phyloP scores from a whole-genome alignment of 2,888 invertebrate species.

The Caradrina clavipalpis region DNA sequence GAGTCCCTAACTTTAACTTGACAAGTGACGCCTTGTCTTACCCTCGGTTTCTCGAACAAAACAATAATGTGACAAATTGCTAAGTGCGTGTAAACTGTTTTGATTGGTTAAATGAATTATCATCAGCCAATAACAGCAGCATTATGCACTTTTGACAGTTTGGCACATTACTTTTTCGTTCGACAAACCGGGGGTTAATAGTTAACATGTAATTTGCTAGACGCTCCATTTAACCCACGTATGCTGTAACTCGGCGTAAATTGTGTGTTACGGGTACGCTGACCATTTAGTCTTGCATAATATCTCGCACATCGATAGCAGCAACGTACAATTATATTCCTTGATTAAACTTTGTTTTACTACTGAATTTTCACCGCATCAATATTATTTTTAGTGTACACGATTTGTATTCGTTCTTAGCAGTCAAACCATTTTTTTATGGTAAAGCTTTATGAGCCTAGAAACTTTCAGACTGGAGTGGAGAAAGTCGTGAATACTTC shows the following conservation, averaged over 20 bases:
- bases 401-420: slow-evolving; percentile 26
- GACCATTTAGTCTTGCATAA: slow-evolving; percentile 75
- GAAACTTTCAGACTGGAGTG: background rate
- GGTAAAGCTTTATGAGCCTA: slow-evolving; percentile 2
- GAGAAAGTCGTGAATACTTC: background rate
- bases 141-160: background rate
- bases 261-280: slow-evolving; percentile 76
- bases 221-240: slow-evolving; percentile 74
- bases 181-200: slow-evolving; percentile 33
- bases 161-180: background rate
- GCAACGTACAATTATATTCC: slow-evolving; percentile 20
- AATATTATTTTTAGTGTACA: slow-evolving; percentile 1
- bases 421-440: background rate
- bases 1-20: slow-evolving; percentile 27
- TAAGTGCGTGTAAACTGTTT: background rate
- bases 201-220: slow-evolving; percentile 70
- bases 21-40: slow-evolving; percentile 41
- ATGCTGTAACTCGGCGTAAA: slow-evolving; percentile 76
- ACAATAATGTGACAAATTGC: background rate
- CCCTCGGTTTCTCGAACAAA: background rate
- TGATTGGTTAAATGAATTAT: background rate
- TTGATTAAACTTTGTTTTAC: slow-evolving; percentile 28
- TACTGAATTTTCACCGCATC: slow-evolving; percentile 7
- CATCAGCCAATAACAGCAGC: background rate
- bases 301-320: slow-evolving; percentile 50